These are phyloP conservation scores for Hirtodrosophila histrioides DNA, from an alignment of 2,888 invertebrate genomes.

Conservation along the genomic window DNA sequence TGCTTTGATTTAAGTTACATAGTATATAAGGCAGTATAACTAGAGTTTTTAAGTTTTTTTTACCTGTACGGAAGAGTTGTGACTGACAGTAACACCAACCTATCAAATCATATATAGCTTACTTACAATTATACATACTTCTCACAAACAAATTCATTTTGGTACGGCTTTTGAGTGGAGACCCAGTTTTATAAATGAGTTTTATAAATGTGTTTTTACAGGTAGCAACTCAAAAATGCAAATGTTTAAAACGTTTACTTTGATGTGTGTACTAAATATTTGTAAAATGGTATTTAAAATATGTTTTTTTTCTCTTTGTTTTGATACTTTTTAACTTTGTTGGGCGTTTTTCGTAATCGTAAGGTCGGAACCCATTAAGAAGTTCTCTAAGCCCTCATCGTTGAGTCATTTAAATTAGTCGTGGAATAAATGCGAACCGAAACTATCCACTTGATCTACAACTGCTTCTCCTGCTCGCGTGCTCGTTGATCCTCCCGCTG, in stretches of 20 bases:
- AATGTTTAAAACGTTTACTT: not conserved
- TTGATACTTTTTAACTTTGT: not conserved
- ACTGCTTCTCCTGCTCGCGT: conserved; percentile 13
- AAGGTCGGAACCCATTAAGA: not conserved
- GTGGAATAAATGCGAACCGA: conserved; percentile 39
- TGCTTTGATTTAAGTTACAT: conserved; percentile 20
- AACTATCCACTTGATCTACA: conserved; percentile 9
- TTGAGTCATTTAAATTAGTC: conserved; percentile 9
- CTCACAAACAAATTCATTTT: conserved; percentile 18
- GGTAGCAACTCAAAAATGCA: conserved; percentile 3
- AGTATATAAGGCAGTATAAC: conserved; percentile 56
- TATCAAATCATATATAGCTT: conserved; percentile 22
- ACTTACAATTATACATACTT: conserved; percentile 4
- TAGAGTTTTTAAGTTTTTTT: conserved; percentile 25
- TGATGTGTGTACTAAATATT: not conserved
- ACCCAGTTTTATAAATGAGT: not conserved
- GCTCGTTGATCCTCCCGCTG: conserved; percentile 43
- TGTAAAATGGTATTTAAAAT: not conserved
- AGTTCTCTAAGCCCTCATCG: not conserved
- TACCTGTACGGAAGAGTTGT: conserved; percentile 1
- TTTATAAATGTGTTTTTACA: too few species aligned
- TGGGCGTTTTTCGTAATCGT: not conserved
- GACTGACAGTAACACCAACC: conserved; percentile 1
- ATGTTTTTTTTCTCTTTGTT: not conserved
- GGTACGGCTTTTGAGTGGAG: conserved; percentile 28